Evolutionary conservation across 2,113 vertebrate genomes (phyloP), one percentile per base, ranked within the genome.

Genomic region (Scomber colias): DNA sequence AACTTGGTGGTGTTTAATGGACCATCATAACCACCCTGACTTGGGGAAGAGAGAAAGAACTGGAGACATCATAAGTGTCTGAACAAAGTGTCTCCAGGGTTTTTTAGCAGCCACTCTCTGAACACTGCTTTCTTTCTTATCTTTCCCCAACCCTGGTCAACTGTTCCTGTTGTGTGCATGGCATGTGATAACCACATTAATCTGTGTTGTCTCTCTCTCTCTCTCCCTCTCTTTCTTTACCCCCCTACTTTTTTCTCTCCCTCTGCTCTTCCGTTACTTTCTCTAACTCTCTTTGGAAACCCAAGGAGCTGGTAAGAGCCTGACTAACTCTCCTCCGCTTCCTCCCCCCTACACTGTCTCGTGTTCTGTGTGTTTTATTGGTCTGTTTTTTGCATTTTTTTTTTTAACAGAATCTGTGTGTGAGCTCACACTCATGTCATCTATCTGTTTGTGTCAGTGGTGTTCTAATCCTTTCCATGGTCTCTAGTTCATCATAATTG

Each of bases 281-380:
- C 86, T 94, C 87, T 94, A 93, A 94, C 91, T 94, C 83, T 94
- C 93, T 94, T 94, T 95, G 94, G 95, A 95, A 95, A 96, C 94
- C 93, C 95, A 95, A 97, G 97, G 97, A 98, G 96, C 97, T 97
- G 97, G 97, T 98, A 98, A 98, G 95, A 96, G 94, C 93, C 90
- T 90, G 76, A 85, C 85, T 92, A 90, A 91, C 92, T 65, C 81
- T 68, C 81, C 76, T 77, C 81, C 78, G 77, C 80, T 62, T 80
- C 70, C 78, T 73, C 86, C 69, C 61, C 55, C 75, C 46, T 24
- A 54, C 81, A 89, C 60, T 56, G 65, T 81, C 51, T 75, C 48
- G 72, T 91, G 81, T 65, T 80, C 40, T 83, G 50, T 81, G 73
- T 88, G 60, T 75, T 50, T 60, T 76, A 55, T 80, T 31, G 60